Conservation (phyloP, 2,888 invertebrate genomes). For the Ophraella communa region DNA sequence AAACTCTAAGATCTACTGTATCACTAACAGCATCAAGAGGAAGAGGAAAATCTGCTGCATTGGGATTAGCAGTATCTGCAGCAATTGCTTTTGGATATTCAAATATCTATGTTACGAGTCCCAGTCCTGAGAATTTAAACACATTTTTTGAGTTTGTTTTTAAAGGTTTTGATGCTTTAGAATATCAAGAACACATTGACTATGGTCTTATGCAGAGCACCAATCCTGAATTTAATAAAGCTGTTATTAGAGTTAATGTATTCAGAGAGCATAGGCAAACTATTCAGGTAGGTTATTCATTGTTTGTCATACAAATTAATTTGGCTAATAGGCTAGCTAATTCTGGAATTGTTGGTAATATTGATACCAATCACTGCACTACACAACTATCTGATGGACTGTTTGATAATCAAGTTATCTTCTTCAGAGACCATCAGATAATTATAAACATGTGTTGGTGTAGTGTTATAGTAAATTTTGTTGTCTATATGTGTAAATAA, state of each 20-base stretch:
- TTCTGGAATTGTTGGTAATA: too few relatives aligned
- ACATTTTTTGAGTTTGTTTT: constrained; percentile 97
- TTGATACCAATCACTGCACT: too few relatives aligned
- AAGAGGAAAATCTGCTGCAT: constrained; percentile 96
- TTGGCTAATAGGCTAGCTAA: too few relatives aligned
- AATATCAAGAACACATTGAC: constrained; percentile 95
- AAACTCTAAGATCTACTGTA: constrained; percentile 85
- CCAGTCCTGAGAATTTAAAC: constrained; percentile 96
- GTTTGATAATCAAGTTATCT: too few relatives aligned
- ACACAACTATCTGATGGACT: too few relatives aligned
- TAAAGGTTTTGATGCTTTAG: constrained; percentile 92
- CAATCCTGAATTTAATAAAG: constrained; percentile 96
- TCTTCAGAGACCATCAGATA: too few relatives aligned
- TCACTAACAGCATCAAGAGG: constrained; percentile 96
- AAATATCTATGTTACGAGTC: constrained; percentile 96
- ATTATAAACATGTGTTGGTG: too few relatives aligned
- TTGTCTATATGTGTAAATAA: too few relatives aligned
- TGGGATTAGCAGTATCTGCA: constrained; percentile 90
- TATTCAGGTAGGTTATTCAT: constrained; percentile 71
- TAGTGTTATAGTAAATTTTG: too few relatives aligned
- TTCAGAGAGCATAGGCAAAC: constrained; percentile 91
- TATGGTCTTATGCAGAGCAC: constrained; percentile 94
- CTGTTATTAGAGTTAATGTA: constrained; percentile 91
- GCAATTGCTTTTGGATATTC: constrained; percentile 82
- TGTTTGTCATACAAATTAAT: background rate